phyloP scores from a whole-genome alignment of 2,888 invertebrate genomes.

The Subacronicta megacephala region DNA sequence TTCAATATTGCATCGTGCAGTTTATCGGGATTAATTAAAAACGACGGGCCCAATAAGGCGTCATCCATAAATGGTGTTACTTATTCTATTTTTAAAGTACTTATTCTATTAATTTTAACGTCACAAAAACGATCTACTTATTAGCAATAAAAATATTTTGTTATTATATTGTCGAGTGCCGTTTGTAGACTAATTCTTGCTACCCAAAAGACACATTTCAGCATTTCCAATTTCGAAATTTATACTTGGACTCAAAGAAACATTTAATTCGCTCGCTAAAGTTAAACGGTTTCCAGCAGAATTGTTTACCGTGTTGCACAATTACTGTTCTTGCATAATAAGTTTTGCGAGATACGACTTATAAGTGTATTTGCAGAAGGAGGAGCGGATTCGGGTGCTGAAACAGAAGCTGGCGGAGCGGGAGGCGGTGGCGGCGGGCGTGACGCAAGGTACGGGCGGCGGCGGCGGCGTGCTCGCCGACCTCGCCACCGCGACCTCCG shows the following conservation, averaged over 20 bases:
- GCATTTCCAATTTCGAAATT: constrained; percentile 29
- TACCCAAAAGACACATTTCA: constrained; percentile 7
- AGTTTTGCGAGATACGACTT: constrained; percentile 22
- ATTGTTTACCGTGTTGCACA: constrained; percentile 38
- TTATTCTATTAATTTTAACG: no score
- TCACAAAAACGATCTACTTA: no score
- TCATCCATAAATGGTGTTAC: no score
- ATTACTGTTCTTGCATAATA: constrained; percentile 35
- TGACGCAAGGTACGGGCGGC: constrained; percentile 92
- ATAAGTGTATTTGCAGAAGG: constrained; percentile 91
- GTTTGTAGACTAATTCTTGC: background rate
- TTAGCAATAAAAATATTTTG: no score
- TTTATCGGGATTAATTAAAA: no score
- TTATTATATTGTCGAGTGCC: no score
- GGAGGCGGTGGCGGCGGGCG: constrained; percentile 91
- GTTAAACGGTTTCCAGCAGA: constrained; percentile 40
- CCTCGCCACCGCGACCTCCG: constrained; percentile 94
- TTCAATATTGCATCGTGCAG: constrained; percentile 1
- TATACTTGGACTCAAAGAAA: constrained; percentile 36
- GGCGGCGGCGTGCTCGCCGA: constrained; percentile 91
- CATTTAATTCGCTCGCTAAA: constrained; percentile 44
- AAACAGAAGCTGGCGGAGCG: constrained; percentile 95
- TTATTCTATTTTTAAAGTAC: no score
- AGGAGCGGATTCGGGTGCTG: constrained; percentile 95
- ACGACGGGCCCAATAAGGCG: no score